Evolutionary conservation across 2,797 vertebrate species (phyloP), one percentile per base, ranked within the genome.

Genomic region (Austrolebias charrua): DNA sequence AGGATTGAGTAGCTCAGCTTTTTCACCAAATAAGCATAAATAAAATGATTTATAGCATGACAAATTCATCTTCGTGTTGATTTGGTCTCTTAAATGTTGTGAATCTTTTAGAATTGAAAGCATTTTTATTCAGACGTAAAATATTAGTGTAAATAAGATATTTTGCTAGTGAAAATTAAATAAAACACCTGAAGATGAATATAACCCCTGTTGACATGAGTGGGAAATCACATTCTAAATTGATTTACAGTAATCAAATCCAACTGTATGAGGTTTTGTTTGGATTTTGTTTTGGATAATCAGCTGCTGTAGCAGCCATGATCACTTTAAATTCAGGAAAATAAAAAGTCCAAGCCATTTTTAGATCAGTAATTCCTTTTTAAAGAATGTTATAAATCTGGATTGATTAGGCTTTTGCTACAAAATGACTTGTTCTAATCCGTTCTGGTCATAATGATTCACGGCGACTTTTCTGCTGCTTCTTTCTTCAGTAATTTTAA

Each of bases 21-120:
- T 53, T 28, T n/a, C 24, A 20, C 38, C 49, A 35, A 53, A 61
- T 20, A n/a, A 7, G 28, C 45, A 67, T 59, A 33, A 60, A 43
- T 19, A 15, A 38, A 43, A 20, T 14, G 48, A 59, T 6, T 11
- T 58, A 35, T 50, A 12, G 16, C 4, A 38, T 4, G 15, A 5
- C 50, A 50, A 59, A 66, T 4, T 15, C 53, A 19, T 2, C 0
- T 47, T 6, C 0, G 5, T 35, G 9, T 2, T 48, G 16, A 43
- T 40, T 29, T 40, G 12, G 19, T 46, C 43, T 33, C 7, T 31
- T 35, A 11, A 42, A 14, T 38, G 5, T 33, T 55, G 2, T 28
- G 28, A 14, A 40, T 16, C n/a, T 48, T 2, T 55, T 28, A 40
- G 29, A 18, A 48, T 8, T 52, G 3, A 4, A 20, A 5, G 16